Evolutionary conservation across 2,888 invertebrate species (phyloP).

Genomic region (Ochropacha duplaris): DNA sequence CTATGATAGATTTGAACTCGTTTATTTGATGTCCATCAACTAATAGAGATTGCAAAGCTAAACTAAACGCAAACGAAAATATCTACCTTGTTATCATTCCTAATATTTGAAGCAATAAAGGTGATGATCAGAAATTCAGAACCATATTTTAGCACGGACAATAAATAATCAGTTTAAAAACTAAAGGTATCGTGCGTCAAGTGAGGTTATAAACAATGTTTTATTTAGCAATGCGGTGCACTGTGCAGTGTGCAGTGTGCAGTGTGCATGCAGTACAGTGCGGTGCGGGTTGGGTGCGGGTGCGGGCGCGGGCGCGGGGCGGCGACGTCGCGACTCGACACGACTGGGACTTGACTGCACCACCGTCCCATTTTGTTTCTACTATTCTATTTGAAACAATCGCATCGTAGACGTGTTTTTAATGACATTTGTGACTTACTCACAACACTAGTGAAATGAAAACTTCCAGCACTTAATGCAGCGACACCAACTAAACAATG

Average conservation of each 20-base stretch:
- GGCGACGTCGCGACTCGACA: conserved; percentile 21
- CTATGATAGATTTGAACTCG: too few species aligned
- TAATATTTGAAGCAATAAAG: background rate
- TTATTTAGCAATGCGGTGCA: conserved; percentile 10
- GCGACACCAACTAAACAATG: too few species aligned
- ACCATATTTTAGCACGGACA: too few species aligned
- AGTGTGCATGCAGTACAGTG: too few species aligned
- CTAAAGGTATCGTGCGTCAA: background rate
- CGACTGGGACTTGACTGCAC: conserved; percentile 16
- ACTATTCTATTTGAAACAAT: background rate
- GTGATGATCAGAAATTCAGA: background rate
- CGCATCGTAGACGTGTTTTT: background rate
- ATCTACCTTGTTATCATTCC: too few species aligned
- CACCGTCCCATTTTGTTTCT: conserved; percentile 15
- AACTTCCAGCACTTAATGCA: too few species aligned
- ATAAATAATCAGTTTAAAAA: background rate
- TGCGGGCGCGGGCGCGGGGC: too few species aligned
- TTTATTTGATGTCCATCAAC: too few species aligned
- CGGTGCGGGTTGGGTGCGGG: too few species aligned
- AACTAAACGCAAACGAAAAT: too few species aligned
- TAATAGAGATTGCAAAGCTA: too few species aligned
- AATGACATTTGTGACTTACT: background rate
- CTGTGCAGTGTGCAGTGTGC: too few species aligned
- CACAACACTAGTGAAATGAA: background rate
- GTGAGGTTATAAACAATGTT: background rate